A percentile compares a stretch with the other conserved stretches of the same genome.
Conservation (phyloP, 2,888 invertebrate species). For the Patella ulyssiponensis region DNA sequence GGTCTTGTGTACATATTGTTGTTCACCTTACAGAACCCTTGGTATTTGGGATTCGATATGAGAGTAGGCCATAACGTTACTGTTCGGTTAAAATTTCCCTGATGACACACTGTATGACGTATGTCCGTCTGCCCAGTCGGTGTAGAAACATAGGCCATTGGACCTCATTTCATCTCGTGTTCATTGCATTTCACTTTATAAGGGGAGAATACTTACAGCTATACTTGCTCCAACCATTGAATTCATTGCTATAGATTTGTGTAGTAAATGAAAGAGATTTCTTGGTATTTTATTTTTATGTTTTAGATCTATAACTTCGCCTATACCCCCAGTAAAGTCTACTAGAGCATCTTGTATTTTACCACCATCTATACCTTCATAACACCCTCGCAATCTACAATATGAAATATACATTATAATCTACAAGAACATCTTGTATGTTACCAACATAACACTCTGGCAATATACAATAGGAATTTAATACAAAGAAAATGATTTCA, state of each 20-base stretch:
- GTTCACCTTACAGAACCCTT: too few relatives aligned
- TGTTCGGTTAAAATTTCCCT: too few relatives aligned
- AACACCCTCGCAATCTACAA: slow-evolving; percentile 62
- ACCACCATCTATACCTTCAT: slow-evolving; percentile 65
- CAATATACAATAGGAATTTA: background rate
- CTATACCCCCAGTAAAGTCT: slow-evolving; percentile 68
- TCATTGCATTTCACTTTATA: too few relatives aligned
- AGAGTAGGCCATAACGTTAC: too few relatives aligned
- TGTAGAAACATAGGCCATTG: background rate
- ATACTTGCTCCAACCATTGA: slow-evolving; percentile 62
- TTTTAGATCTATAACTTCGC: slow-evolving; percentile 58
- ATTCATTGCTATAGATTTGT: slow-evolving; percentile 60
- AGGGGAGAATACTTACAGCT: slow-evolving; percentile 46
- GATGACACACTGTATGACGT: too few relatives aligned
- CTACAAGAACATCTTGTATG: background rate
- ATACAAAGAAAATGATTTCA: too few relatives aligned
- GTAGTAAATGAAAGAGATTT: slow-evolving; percentile 59
- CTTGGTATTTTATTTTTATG: slow-evolving; percentile 50
- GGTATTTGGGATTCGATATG: too few relatives aligned
- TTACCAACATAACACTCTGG: background rate
- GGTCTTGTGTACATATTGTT: too few relatives aligned
- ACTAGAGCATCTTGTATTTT: slow-evolving; percentile 65
- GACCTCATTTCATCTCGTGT: background rate
- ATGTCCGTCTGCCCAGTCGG: too few relatives aligned
- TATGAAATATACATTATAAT: slow-evolving; percentile 1